A percentile compares a stretch with the other conserved stretches of the same genome.
Evolutionary conservation across 1,140 invertebrate genomes (phyloP).

Genomic region (Physella acuta): DNA sequence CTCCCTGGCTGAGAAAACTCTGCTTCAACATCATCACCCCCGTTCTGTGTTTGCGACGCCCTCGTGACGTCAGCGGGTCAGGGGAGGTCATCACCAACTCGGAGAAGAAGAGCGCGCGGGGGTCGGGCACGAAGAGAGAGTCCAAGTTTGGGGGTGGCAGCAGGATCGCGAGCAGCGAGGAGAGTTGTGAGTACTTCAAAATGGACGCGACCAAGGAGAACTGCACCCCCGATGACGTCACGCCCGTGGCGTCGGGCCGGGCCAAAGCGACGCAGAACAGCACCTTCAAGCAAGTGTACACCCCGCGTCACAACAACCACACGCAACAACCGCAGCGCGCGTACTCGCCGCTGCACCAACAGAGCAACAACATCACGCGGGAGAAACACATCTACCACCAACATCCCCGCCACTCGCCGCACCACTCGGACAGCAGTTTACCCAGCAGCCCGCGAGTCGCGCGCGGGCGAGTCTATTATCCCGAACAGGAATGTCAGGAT

Average conservation of each 20-base stretch:
- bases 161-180: slow-evolving; percentile 7
- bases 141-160: neutral
- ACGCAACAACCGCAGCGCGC: neutral
- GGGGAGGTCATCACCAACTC: neutral
- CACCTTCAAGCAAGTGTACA: slow-evolving; percentile 1
- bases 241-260: too few species aligned
- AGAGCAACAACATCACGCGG: too few species aligned
- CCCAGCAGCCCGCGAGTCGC: neutral
- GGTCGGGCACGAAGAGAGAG: neutral
- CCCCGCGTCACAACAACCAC: neutral
- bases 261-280: neutral
- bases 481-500: neutral
- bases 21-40: slow-evolving; percentile 28
- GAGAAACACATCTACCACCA: too few species aligned
- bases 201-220: neutral
- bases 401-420: neutral
- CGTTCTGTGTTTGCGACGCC: slow-evolving; percentile 1
- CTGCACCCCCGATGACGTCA: neutral
- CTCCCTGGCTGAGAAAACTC: slow-evolving; percentile 33
- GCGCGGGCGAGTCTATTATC: neutral
- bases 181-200: neutral
- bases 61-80: neutral
- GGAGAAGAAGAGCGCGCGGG: neutral
- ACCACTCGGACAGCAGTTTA: neutral
- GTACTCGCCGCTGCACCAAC: neutral